Evolutionary conservation across 1,140 invertebrate species (phyloP), one percentile per base, ranked within the genome.

Genomic region (Drosophila sp.): DNA sequence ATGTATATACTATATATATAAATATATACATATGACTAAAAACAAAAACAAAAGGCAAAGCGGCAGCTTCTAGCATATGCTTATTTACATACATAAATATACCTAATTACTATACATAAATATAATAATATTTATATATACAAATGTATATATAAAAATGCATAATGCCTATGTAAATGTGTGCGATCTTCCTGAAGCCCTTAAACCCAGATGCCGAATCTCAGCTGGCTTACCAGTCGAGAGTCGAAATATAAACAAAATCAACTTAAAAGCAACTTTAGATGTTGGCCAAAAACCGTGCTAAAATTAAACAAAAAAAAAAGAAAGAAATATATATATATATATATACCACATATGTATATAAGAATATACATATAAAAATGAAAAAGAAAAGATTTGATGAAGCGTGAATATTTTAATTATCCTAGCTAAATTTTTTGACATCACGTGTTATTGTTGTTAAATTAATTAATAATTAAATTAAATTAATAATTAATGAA

Each of bases 391-490:
- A 16, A 53, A 21, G 36, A 50, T 58, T 13, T 27, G 6, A 36
- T 27, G 18, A 38, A 67, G 45, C 59, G 59, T 76, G 54, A 69
- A 80, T 84, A 80, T 80, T 80, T 84, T 74, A 80, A 84, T 76
- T 70, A 79, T 67, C 46, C 77, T 89, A 89, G 84, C 59, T 78
- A 76, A 80, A 89, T 80, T 89, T 83, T 81, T 82, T 57, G 62
- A 89, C 83, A 83, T 83, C 83, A 89, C 79, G 50, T 89, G 83
- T 82, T 82, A 89, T 82, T 87, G 79, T 89, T 89, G 83, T 87
- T 81, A 71, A 79, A 77, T 51, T 69, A 76, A 82, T 70, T 78
- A 57, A 67, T 63, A 62, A 51, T 70, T 70, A 70, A 46, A 70
- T 45, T 63, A 69, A 54, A 80, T 16, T 13, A 56, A 62, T 71